A percentile compares a stretch with the other conserved stretches of the same genome.
These are phyloP conservation scores for Achroia grisella DNA, from an alignment of 1,140 invertebrate genomes.

Conservation along the genomic window DNA sequence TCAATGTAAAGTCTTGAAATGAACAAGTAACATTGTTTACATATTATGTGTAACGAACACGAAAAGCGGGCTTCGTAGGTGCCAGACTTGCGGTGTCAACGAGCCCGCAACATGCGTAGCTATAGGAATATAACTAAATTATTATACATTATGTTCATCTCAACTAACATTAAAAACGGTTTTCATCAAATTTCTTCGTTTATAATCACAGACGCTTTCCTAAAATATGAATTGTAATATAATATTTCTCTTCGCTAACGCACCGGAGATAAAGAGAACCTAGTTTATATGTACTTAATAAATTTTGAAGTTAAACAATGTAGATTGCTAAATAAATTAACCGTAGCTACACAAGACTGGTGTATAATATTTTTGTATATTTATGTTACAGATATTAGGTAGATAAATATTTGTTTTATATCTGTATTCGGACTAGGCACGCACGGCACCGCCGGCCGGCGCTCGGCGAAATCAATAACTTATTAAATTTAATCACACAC, in stretches of 20 bases:
- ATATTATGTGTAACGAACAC: slow-evolving; percentile 33
- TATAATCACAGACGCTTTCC: slow-evolving; percentile 72
- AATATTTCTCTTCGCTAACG: slow-evolving; percentile 44
- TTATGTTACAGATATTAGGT: slow-evolving; percentile 57
- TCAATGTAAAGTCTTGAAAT: slow-evolving; percentile 24
- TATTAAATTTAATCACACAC: slow-evolving; percentile 68
- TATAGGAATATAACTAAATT: slow-evolving; percentile 41
- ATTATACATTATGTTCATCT: slow-evolving; percentile 44
- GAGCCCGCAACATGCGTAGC: slow-evolving; percentile 3
- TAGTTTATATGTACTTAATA: slow-evolving; percentile 43
- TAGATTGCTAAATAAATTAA: slow-evolving; percentile 65
- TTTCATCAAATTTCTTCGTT: slow-evolving; percentile 65
- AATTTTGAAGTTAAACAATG: slow-evolving; percentile 48
- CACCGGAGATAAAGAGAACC: slow-evolving; percentile 54
- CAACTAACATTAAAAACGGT: slow-evolving; percentile 58
- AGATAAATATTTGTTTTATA: slow-evolving; percentile 60
- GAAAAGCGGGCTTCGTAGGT: slow-evolving; percentile 11
- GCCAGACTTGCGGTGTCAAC: background rate
- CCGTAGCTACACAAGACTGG: slow-evolving; percentile 57
- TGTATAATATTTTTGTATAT: slow-evolving; percentile 54
- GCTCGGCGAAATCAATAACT: slow-evolving; percentile 58
- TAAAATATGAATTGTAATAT: slow-evolving; percentile 63
- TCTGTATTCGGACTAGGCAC: slow-evolving; percentile 68
- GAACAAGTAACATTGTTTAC: slow-evolving; percentile 26
- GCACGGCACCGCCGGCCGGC: slow-evolving; percentile 42